phyloP scores from a whole-genome alignment of 92 coral and sea anemone genomes.

The Phymanthus crucifer region DNA sequence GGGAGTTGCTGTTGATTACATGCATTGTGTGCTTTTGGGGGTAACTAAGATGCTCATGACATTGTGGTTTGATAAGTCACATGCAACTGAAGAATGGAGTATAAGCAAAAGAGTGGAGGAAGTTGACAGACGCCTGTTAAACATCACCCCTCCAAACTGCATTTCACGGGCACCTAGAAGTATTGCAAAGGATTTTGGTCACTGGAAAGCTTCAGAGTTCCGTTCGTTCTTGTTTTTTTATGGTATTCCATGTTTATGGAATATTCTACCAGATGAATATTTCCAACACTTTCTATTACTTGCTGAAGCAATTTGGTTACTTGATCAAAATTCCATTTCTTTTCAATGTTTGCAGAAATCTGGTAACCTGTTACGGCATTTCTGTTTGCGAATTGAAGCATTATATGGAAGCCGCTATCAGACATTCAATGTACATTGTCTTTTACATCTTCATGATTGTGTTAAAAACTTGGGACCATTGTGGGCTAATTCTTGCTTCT shows the following conservation, averaged over 20 bases:
- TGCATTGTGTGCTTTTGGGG: conserved; percentile 68
- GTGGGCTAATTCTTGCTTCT: conserved; percentile 74
- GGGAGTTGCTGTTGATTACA: conserved; percentile 64
- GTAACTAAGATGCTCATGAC: conserved; percentile 51
- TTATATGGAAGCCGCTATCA: conserved; percentile 60
- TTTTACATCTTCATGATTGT: conserved; percentile 63
- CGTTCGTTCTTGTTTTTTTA: conserved; percentile 66
- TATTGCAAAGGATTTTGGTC: conserved; percentile 47
- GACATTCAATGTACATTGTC: conserved; percentile 62
- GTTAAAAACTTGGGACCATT: conserved; percentile 62
- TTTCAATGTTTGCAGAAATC: conserved; percentile 34
- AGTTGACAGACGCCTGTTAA: conserved; percentile 49
- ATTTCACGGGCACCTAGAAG: conserved; percentile 67
- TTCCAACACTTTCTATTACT: conserved; percentile 62
- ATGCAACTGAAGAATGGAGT: conserved; percentile 47
- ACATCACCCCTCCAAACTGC: conserved; percentile 58
- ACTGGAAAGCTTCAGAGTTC: conserved; percentile 72
- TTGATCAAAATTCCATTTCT: conserved; percentile 49
- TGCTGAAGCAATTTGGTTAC: conserved; percentile 61
- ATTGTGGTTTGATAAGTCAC: conserved; percentile 65
- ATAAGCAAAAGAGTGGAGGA: conserved; percentile 44
- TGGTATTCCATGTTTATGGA: conserved; percentile 71
- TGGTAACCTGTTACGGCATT: conserved; percentile 49
- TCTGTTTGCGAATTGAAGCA: conserved; percentile 61
- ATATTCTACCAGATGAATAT: conserved; percentile 63